Evolutionary conservation across 1,140 invertebrate species (phyloP), one percentile per base, ranked within the genome.

Genomic region (Brachionus sp.): DNA sequence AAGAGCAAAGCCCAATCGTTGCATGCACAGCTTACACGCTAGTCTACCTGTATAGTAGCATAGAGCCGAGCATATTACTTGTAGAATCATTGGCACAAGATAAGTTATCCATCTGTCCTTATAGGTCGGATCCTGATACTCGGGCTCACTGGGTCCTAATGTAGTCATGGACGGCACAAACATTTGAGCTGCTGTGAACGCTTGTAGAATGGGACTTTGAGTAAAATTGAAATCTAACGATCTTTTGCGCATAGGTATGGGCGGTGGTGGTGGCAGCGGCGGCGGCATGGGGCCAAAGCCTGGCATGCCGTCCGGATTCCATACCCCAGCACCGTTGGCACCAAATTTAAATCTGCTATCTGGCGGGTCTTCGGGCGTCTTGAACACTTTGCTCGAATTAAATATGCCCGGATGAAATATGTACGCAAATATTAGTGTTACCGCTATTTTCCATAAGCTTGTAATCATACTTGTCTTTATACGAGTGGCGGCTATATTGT

Each of bases 1-100:
- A 84, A 98, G 95, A 0, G 95, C 95, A 42, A 84, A 88, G 23
- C 86, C 85, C n/a, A 86, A 35, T 10, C 85, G 77, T 83, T 88
- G 88, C 87, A 88, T 87, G 73, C 86, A 86, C 7, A 88, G 77
- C 77, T 88, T 88, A 82, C 88, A 88, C 0, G 88, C 86, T n/a
- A 87, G 84, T 39, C 85, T 85, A 1, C 83, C 86, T 5, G 85
- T 62, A 68, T 87, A 87, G 19, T 85, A 86, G 68, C 86, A 85
- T 7, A 88, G 50, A 1, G 84, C 84, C 0, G 85, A 85, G 0
- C 85, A 84, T 7, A 85, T 57, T 7, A 77, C 62, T 62, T 84
- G 68, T 9, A 80, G 33, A 25, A 84, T 75, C 37, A 66, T 66
- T 23, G 77, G 84, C 19, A 37, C 29, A n/a, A 83, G 12, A 42